A percentile compares a stretch with the other conserved stretches of the same genome.
phyloP scores from a whole-genome alignment of 2,888 invertebrate species.

The Cynaeus angustus region DNA sequence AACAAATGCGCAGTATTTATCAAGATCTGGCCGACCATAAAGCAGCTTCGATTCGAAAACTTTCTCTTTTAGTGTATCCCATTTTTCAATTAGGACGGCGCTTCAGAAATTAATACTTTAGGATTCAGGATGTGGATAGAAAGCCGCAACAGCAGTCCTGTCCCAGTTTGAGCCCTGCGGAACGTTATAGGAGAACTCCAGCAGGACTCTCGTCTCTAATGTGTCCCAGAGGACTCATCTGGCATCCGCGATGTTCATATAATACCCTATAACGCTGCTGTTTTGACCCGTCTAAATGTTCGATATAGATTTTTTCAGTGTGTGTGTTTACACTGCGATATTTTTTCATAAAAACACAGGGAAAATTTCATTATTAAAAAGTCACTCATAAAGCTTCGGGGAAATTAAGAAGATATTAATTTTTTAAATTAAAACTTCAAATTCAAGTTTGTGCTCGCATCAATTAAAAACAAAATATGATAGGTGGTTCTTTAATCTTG shows the following conservation, averaged over 20 bases:
- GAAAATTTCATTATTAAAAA: conserved; percentile 8
- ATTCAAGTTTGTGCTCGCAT: conserved; percentile 13
- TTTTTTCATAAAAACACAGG: neutral
- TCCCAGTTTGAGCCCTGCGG: conserved; percentile 42
- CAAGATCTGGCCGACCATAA: conserved; percentile 4
- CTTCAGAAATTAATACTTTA: conserved; percentile 45
- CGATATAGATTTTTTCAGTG: conserved; percentile 52
- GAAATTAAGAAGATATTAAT: conserved; percentile 1
- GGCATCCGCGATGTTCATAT: conserved; percentile 52
- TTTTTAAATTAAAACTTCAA: conserved; percentile 5
- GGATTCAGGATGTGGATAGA: conserved; percentile 45
- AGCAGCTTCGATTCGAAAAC: conserved; percentile 22
- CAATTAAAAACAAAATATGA: conserved; percentile 28
- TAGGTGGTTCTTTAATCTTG: conserved; percentile 31
- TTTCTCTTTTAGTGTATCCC: conserved; percentile 27
- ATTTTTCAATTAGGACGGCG: conserved; percentile 42
- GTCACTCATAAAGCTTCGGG: conserved; percentile 7
- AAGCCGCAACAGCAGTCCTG: conserved; percentile 33
- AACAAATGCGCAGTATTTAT: conserved; percentile 32
- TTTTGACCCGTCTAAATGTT: conserved; percentile 56
- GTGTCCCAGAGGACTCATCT: conserved; percentile 54
- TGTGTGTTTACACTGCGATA: neutral
- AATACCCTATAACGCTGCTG: conserved; percentile 51
- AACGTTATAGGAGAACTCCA: conserved; percentile 44
- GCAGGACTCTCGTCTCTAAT: conserved; percentile 51